Base-by-base conservation (phyloP, 2,113 vertebrate genomes). In the Centropus bengalensis region DNA sequence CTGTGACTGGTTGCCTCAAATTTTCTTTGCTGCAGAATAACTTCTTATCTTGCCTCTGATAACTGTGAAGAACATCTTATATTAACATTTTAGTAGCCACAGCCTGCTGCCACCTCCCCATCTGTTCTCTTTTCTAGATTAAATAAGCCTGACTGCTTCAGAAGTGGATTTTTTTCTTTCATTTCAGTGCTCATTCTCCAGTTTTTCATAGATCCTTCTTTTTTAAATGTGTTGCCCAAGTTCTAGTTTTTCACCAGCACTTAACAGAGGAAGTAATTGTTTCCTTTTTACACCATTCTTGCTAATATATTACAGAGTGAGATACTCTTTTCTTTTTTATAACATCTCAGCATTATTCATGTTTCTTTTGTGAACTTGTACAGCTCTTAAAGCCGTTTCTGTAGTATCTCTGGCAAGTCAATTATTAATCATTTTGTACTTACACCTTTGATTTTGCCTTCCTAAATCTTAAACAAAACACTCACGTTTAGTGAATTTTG, bases 331-430 rank as follows among this genome's bases (percentile, higher is more conserved):
- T 81, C 82, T 66, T 70, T 49, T 28, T 68, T 86, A 47, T 64
- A 81, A 63, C 8, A 70, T 63, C 87, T 42, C 74, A 88, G 40
- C 62, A 85, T 70, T 18, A 85, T 60, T 85, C 45, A 17, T 49
- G 36, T 52, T 82, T 93, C 78, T 76, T 91, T 93, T 79, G 60
- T 84, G 77, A 89, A 91, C 47, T 80, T 14, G 73, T 74, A 20
- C 16, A 92, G 22, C 38, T 62, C 47, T 85, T 44, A 44, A 15
- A 77, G 55, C 42, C 55, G 86, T 93, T 86, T 38, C 54, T 73
- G 70, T 49, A 44, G 12, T 79, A 54, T 68, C n/a, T 75, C 58
- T 69, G 51, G 79, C 40, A 89, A 58, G 12, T 44, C 67, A 66
- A 49, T 68, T 85, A 69, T 63, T 60, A 71, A 19, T 79, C 36